These are phyloP conservation scores for Drosophila longiperda DNA, from an alignment of 2,888 invertebrate species.

Conservation along the genomic window DNA sequence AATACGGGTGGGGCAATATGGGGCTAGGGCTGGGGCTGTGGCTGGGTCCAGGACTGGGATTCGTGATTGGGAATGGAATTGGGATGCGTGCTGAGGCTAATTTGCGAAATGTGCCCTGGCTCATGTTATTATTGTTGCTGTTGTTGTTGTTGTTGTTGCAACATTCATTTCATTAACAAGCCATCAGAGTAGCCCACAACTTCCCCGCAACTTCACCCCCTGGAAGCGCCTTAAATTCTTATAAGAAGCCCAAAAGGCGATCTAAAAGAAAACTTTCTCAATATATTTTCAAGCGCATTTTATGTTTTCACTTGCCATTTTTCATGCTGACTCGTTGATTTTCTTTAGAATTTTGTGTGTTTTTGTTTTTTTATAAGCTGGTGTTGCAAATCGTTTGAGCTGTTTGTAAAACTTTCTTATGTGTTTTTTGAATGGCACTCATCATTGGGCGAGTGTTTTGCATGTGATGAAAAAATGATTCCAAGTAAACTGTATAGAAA, in stretches of 20 bases:
- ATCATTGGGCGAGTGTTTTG: slow-evolving; percentile 2
- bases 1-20: slow-evolving; percentile 19
- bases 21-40: background rate
- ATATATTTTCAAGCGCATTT: slow-evolving; percentile 60
- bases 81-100: slow-evolving; percentile 55
- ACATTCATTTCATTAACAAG: slow-evolving; percentile 57
- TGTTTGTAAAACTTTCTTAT: slow-evolving; percentile 37
- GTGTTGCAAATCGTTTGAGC: slow-evolving; percentile 44
- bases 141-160: slow-evolving; percentile 29
- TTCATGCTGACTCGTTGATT: slow-evolving; percentile 27
- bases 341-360: slow-evolving; percentile 19
- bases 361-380: slow-evolving; percentile 7
- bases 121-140: slow-evolving; percentile 19
- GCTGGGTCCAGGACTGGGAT: background rate
- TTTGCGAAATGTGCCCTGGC: slow-evolving; percentile 56
- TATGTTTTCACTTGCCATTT: slow-evolving; percentile 40
- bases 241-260: slow-evolving; percentile 24
- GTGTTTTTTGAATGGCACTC: background rate
- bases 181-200: slow-evolving; percentile 27
- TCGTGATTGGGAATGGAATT: slow-evolving; percentile 1
- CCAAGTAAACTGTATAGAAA: background rate
- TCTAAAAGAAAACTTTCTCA: slow-evolving; percentile 60
- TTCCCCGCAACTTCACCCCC: background rate
- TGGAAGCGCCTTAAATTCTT: slow-evolving; percentile 35
- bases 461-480: background rate